Base-by-base conservation (phyloP, 2,888 invertebrate species). In the Hemicrepidius hirtus region DNA sequence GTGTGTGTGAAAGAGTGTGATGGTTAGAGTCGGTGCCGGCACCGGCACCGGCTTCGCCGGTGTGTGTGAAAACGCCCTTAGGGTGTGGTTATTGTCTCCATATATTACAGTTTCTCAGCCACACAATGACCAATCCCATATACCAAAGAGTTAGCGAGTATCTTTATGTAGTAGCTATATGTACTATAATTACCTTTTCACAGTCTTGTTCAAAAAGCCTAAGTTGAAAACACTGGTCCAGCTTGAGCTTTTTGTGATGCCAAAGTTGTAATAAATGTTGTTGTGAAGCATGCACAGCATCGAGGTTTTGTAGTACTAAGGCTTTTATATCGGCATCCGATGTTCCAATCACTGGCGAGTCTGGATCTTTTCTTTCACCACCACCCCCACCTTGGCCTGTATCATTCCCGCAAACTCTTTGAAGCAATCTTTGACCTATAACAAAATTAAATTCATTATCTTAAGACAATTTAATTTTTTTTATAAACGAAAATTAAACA, bases 201-300 rank as follows among this genome's bases (percentile, higher is more conserved):
- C 98, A 98, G 85, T 99, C 99, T 85, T 97, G 96, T 87, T 99
- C 98, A 84, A 98, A 98, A 55, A 98, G 91, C 60, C 98, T 90
- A 80, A 98, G 90, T 85, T 99, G 98, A 84, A 98, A 96, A 85
- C 98, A 97, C 86, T 98, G 98, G 84, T 98, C 98, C 76, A 99
- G 89, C 86, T 97, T 96, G 82, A 94, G 91, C 84, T 97, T 96
- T 85, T 98, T 97, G 82, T 95, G 95, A 84, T 97, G 96, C 98
- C 98, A 99, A 69, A 97, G 88, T 82, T 97, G 96, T 76, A 96
- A 91, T 57, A 98, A 91, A 83, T 97, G 96, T 84, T 97, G 95
- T 82, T 97, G 96, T 0, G 95, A 95, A 4, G 95, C 93, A 79
- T 96, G 95, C 24, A 97, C 94, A 74, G 96, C 94, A 81, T 96